Conservation (phyloP, 2,888 invertebrate species). For the Polietes domitor region DNA sequence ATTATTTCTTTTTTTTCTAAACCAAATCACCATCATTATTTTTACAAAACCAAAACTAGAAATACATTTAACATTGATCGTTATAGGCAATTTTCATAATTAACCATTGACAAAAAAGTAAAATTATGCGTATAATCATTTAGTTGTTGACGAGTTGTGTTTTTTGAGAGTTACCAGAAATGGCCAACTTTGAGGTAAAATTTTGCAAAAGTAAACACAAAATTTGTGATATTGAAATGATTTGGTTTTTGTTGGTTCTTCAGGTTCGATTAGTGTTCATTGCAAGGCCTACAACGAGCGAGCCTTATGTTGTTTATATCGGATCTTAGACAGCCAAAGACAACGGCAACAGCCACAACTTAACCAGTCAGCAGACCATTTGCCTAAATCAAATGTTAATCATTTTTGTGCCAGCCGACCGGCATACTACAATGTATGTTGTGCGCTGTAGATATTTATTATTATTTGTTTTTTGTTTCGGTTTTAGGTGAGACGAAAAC, state of each 20-base stretch:
- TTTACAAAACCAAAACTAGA: constrained; percentile 11
- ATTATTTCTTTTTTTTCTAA: constrained; percentile 25
- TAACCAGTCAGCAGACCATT: constrained; percentile 57
- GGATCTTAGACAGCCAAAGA: constrained; percentile 3
- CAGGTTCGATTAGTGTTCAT: not conserved
- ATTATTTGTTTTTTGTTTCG: too few relatives aligned
- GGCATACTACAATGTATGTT: constrained; percentile 27
- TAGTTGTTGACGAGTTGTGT: not conserved
- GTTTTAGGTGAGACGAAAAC: constrained; percentile 21
- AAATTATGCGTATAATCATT: constrained; percentile 46
- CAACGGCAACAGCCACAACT: constrained; percentile 12
- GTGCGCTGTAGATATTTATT: constrained; percentile 7
- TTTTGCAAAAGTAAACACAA: not conserved
- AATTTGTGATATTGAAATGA: not conserved
- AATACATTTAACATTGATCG: constrained; percentile 42
- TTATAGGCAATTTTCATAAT: constrained; percentile 60
- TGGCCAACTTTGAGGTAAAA: not conserved
- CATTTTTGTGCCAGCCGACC: constrained; percentile 13
- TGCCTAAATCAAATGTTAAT: constrained; percentile 70
- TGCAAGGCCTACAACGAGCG: not conserved
- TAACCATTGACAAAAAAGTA: constrained; percentile 51
- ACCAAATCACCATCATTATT: constrained; percentile 39
- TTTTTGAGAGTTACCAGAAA: not conserved
- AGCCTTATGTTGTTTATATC: constrained; percentile 15
- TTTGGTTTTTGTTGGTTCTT: not conserved